Evolutionary conservation across 2,888 invertebrate species (phyloP).

Genomic region (Geotrupes spiniger): DNA sequence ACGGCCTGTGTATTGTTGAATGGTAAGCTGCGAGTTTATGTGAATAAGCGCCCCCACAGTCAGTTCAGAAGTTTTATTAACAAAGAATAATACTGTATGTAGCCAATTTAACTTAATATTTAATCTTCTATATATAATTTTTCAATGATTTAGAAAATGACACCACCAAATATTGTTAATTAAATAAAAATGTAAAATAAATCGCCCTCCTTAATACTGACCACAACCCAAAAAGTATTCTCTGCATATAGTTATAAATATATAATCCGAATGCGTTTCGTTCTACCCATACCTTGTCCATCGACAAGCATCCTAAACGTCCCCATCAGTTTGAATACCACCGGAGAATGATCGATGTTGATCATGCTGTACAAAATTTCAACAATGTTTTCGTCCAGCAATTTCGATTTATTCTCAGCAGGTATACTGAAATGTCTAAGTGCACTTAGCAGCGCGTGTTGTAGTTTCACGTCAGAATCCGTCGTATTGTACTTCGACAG

Average conservation of each 20-base stretch:
- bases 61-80: no score
- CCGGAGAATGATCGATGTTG: conserved; percentile 65
- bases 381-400: conserved; percentile 71
- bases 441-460: conserved; percentile 75
- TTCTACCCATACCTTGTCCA: conserved; percentile 63
- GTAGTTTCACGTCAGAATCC: conserved; percentile 60
- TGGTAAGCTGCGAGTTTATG: no score
- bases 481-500: conserved; percentile 57
- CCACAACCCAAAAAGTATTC: no score
- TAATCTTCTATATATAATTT: no score
- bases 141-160: no score
- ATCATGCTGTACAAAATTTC: conserved; percentile 70
- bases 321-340: conserved; percentile 83
- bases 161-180: no score
- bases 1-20: not conserved
- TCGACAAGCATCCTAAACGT: conserved; percentile 84
- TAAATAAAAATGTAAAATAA: no score
- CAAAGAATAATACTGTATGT: no score
- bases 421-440: conserved; percentile 75
- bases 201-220: no score
- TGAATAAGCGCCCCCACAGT: no score
- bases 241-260: no score
- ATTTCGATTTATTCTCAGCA: conserved; percentile 68
- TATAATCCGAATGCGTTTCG: not conserved
- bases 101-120: no score